A percentile compares a stretch with the other conserved stretches of the same genome.
Conservation (phyloP, 2,797 vertebrate genomes). For the Sebastes cheni region DNA sequence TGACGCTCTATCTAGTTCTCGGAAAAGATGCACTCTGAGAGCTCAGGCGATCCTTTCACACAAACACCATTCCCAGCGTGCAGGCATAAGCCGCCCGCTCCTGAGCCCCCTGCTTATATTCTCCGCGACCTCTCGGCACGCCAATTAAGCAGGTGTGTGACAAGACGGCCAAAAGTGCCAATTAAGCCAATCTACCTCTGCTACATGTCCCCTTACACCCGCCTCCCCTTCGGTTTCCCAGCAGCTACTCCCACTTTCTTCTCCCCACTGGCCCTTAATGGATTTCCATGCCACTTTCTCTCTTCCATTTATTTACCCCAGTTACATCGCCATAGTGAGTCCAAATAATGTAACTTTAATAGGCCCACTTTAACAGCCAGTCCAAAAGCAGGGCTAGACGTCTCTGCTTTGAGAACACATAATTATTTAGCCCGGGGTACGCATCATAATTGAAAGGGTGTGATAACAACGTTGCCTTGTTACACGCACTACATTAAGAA, state of each 20-base stretch:
- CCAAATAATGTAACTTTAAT: constrained; percentile 73
- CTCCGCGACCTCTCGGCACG: constrained; percentile 60
- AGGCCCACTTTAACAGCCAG: constrained; percentile 63
- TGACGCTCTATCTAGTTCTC: constrained; percentile 41
- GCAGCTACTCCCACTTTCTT: constrained; percentile 34
- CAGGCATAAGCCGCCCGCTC: constrained; percentile 25
- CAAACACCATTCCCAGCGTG: constrained; percentile 28
- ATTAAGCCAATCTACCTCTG: constrained; percentile 75
- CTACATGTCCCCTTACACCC: constrained; percentile 33
- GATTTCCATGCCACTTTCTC: constrained; percentile 57
- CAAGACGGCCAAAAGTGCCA: constrained; percentile 78
- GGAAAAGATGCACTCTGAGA: constrained; percentile 36
- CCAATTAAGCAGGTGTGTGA: constrained; percentile 82
- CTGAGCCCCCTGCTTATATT: constrained; percentile 37
- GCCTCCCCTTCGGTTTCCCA: constrained; percentile 35
- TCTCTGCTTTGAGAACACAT: constrained; percentile 58
- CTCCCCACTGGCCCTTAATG: constrained; percentile 62
- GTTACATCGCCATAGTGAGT: constrained; percentile 48
- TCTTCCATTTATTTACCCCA: constrained; percentile 50
- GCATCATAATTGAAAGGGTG: constrained; percentile 73
- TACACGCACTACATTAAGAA: constrained; percentile 63
- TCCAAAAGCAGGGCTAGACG: constrained; percentile 37
- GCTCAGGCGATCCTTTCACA: constrained; percentile 9
- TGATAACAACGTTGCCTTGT: constrained; percentile 72
- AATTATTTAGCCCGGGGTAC: constrained; percentile 74